These are phyloP conservation scores for Syrista parreyssii DNA, from an alignment of 2,888 invertebrate genomes.

Conservation along the genomic window DNA sequence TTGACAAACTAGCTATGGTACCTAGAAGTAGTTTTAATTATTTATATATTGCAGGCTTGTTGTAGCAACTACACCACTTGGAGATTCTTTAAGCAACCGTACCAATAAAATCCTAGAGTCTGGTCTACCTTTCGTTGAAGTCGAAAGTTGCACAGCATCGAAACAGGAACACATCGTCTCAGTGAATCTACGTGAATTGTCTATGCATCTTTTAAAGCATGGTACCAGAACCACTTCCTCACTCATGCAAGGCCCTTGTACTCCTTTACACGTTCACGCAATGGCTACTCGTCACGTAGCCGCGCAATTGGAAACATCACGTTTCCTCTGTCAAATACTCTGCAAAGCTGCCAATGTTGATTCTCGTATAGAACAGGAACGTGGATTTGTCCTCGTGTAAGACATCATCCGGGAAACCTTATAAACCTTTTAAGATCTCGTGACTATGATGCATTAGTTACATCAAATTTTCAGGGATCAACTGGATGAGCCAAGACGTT, in stretches of 20 bases:
- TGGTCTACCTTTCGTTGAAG: slow-evolving; percentile 80
- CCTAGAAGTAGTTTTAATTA: background rate
- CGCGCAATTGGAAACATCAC: slow-evolving; percentile 83
- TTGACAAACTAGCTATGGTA: background rate
- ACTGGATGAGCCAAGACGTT: slow-evolving; percentile 76
- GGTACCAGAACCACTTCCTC: slow-evolving; percentile 60
- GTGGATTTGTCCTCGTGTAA: slow-evolving; percentile 85
- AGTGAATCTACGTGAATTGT: slow-evolving; percentile 86
- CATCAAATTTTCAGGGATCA: slow-evolving; percentile 73
- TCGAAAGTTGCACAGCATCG: slow-evolving; percentile 87
- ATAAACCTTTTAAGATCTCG: background rate
- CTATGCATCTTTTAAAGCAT: slow-evolving; percentile 83
- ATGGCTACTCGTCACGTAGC: slow-evolving; percentile 85
- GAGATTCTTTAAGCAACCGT: slow-evolving; percentile 57
- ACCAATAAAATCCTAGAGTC: slow-evolving; percentile 56
- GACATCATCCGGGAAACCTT: slow-evolving; percentile 29
- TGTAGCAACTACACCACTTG: slow-evolving; percentile 52
- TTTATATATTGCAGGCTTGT: slow-evolving; percentile 36
- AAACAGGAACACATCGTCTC: slow-evolving; percentile 90
- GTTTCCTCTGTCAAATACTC: slow-evolving; percentile 80
- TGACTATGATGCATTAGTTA: background rate
- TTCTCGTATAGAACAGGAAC: slow-evolving; percentile 76
- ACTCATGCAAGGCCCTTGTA: slow-evolving; percentile 65
- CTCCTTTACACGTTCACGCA: slow-evolving; percentile 80
- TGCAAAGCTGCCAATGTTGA: slow-evolving; percentile 77